These are phyloP conservation scores for Astropecten irregularis DNA, from an alignment of 53 echinoderm and acorn worm genomes.

Conservation along the genomic window DNA sequence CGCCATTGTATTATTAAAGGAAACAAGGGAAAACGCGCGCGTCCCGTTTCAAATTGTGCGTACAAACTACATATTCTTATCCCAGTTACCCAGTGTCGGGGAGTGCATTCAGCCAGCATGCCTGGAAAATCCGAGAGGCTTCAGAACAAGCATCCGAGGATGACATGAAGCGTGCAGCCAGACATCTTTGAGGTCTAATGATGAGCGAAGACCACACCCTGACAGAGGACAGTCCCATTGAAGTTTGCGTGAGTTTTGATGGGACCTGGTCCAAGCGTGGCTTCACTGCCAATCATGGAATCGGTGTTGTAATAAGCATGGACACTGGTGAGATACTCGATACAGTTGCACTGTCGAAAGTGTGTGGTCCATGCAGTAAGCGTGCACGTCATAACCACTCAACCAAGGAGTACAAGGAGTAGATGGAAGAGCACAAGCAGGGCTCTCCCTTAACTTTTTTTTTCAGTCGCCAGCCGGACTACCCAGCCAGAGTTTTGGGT, in stretches of 20 bases:
- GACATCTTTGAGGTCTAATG: not conserved
- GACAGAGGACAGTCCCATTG: not conserved
- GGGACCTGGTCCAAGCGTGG: constrained; percentile 9
- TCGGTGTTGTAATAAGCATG: not conserved
- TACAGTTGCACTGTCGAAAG: not conserved
- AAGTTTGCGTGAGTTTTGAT: constrained; percentile 1
- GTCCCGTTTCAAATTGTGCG: too few relatives aligned
- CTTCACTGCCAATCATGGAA: constrained; percentile 8
- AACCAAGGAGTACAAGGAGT: not conserved
- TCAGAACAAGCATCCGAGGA: not conserved
- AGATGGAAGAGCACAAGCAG: not conserved
- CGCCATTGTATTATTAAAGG: too few relatives aligned
- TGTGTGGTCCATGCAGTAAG: not conserved
- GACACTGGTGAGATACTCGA: not conserved
- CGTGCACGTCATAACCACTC: not conserved
- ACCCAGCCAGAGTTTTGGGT: too few relatives aligned
- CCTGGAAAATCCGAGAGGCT: not conserved
- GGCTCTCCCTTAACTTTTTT: too few relatives aligned
- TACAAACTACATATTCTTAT: not conserved
- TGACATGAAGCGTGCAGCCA: not conserved
- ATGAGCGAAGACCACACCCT: not conserved
- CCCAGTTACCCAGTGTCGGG: not conserved
- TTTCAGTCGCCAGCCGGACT: too few relatives aligned
- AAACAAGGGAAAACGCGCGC: too few relatives aligned
- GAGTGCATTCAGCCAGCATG: not conserved